These are phyloP conservation scores for Polyploca ridens DNA, from an alignment of 2,888 invertebrate species.

Conservation along the genomic window DNA sequence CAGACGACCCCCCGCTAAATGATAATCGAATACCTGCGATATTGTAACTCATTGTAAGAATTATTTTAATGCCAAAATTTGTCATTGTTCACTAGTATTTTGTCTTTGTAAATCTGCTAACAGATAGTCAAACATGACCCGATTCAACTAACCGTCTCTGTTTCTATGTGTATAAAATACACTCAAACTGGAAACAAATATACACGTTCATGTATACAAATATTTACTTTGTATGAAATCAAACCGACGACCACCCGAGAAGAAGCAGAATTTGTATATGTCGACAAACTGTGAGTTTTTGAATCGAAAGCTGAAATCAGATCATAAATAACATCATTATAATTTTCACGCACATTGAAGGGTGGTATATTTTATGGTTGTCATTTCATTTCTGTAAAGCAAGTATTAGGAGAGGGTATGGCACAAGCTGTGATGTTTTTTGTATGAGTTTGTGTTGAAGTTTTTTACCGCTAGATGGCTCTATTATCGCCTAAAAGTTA, in stretches of 20 bases:
- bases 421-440: too few relatives aligned
- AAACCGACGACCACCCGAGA: slow-evolving; percentile 9
- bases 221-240: slow-evolving; percentile 10
- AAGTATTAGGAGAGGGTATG: too few relatives aligned
- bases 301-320: too few relatives aligned
- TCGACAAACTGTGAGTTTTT: not conserved
- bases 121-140: not conserved
- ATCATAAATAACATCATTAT: not conserved
- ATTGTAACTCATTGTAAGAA: too few relatives aligned
- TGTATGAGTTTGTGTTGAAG: too few relatives aligned
- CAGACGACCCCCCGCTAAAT: too few relatives aligned
- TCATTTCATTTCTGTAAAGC: too few relatives aligned
- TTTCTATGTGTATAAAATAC: not conserved
- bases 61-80: not conserved
- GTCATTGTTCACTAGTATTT: not conserved
- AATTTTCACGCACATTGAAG: too few relatives aligned
- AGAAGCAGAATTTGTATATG: slow-evolving; percentile 3
- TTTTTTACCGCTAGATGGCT: too few relatives aligned
- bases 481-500: too few relatives aligned
- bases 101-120: not conserved
- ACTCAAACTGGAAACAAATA: slow-evolving; percentile 13
- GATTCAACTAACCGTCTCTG: slow-evolving; percentile 14
- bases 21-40: too few relatives aligned
- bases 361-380: too few relatives aligned
- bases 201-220: slow-evolving; percentile 3